phyloP scores from a whole-genome alignment of 2,113 vertebrate species.

The Empidonax alnorum region DNA sequence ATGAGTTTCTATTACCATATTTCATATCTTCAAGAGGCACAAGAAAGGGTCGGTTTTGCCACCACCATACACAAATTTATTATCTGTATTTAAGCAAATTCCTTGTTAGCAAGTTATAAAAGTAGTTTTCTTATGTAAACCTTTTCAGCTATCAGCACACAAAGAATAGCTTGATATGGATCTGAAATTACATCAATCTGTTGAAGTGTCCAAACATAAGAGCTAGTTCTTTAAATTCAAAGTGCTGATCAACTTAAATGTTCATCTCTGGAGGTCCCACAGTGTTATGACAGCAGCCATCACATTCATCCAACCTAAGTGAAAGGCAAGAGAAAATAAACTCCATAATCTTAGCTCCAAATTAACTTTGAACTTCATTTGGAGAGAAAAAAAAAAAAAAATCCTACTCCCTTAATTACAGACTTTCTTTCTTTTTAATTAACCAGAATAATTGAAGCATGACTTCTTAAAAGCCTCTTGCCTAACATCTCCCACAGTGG shows the following conservation, averaged over 20 bases:
- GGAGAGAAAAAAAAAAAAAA: background rate
- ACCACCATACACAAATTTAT: background rate
- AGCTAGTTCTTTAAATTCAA: background rate
- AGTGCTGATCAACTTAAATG: background rate
- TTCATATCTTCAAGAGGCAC: background rate
- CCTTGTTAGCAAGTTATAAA: background rate
- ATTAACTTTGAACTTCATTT: background rate
- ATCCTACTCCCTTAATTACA: background rate
- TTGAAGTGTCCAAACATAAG: background rate
- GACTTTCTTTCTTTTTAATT: slow-evolving; percentile 29
- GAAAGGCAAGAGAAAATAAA: background rate
- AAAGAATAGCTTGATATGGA: background rate
- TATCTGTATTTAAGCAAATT: background rate
- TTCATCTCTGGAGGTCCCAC: background rate
- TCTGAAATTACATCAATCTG: background rate
- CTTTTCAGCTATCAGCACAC: background rate
- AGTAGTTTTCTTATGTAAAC: background rate
- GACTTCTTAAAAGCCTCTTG: slow-evolving; percentile 42
- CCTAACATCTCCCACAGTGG: background rate
- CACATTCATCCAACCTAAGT: background rate
- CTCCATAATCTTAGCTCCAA: background rate
- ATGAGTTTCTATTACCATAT: background rate
- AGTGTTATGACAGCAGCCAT: background rate
- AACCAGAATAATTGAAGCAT: slow-evolving; percentile 46
- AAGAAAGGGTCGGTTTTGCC: background rate